Base-by-base conservation (phyloP, 2,797 vertebrate genomes). In the Coregonus suidteri region DNA sequence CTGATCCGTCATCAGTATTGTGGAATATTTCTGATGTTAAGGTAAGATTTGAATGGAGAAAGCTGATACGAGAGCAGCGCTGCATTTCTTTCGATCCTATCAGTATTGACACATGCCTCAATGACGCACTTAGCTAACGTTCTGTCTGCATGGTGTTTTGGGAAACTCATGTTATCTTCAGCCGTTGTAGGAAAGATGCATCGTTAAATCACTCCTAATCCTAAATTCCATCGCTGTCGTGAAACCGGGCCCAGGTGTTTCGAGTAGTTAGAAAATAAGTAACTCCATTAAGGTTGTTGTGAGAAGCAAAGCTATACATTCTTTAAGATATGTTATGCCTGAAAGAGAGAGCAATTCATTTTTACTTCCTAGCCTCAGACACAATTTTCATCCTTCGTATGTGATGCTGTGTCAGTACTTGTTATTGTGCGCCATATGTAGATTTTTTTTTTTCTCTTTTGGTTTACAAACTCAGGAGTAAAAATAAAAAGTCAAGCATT, bases 191-290 rank as follows among this genome's bases (percentile, higher is more conserved):
- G 41, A 47, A 47, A 47, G 7, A 47, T 47, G 41, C 62, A 82
- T 92, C 82, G 88, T 16, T 13, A 83, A 79, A n/a, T 0, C 6
- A 67, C 70, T 83, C 83, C 52, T 75, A 83, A 79, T 18, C 71
- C 41, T 34, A 34, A 34, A 34, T 34, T 34, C 3, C 34, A 34
- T 34, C 4, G 34, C 34, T 87, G 71, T 80, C 73, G 80, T 62
- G 81, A 77, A 81, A 67, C 34, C 4, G 3, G 52, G 82, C 68
- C 82, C 91, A 92, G 93, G 91, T 92, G 88, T 92, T 92, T 90
- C 80, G 80, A 91, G 79, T 74, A 70, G 73, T 20, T 14, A 51
- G 54, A 31, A 53, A 13, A 51, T 76, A 71, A 25, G 25, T 25
- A 25, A 25, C 75, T 72, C 77, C 75, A 82, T 64, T 30, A 41